These are phyloP conservation scores for Andrena praecox DNA, from an alignment of 2,888 invertebrate species.

Conservation along the genomic window DNA sequence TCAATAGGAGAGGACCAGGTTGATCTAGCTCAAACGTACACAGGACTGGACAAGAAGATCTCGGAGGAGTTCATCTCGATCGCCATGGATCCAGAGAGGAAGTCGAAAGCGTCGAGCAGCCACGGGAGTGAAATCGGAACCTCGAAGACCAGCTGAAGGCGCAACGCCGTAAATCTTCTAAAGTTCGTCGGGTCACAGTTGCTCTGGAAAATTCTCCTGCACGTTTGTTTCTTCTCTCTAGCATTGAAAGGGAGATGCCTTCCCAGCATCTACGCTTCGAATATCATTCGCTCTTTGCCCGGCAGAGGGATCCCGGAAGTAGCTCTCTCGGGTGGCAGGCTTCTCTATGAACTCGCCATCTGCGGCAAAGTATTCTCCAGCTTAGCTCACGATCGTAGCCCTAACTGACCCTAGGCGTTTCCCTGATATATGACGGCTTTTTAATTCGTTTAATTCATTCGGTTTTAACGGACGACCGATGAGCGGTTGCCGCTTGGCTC, in stretches of 20 bases:
- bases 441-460: too few species aligned
- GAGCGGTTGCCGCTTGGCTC: too few species aligned
- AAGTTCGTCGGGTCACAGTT: slow-evolving; percentile 1
- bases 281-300: background rate
- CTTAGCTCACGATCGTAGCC: background rate
- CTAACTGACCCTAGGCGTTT: too few species aligned
- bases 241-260: background rate
- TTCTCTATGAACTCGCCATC: too few species aligned
- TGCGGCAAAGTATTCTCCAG: background rate
- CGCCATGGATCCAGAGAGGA: slow-evolving; percentile 83
- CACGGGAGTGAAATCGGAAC: slow-evolving; percentile 80
- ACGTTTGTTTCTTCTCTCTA: background rate
- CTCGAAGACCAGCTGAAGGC: slow-evolving; percentile 59
- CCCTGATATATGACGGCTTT: too few species aligned
- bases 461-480: too few species aligned
- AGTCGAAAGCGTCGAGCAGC: slow-evolving; percentile 80
- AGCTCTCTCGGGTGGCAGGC: too few species aligned
- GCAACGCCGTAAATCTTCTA: background rate
- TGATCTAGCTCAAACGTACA: slow-evolving; percentile 81
- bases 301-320: too few species aligned
- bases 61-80: slow-evolving; percentile 84
- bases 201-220: slow-evolving; percentile 1
- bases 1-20: slow-evolving; percentile 79
- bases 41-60: slow-evolving; percentile 83
- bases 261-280: background rate